phyloP scores from a whole-genome alignment of 2,797 vertebrate genomes.

The Sebastes flavidus region DNA sequence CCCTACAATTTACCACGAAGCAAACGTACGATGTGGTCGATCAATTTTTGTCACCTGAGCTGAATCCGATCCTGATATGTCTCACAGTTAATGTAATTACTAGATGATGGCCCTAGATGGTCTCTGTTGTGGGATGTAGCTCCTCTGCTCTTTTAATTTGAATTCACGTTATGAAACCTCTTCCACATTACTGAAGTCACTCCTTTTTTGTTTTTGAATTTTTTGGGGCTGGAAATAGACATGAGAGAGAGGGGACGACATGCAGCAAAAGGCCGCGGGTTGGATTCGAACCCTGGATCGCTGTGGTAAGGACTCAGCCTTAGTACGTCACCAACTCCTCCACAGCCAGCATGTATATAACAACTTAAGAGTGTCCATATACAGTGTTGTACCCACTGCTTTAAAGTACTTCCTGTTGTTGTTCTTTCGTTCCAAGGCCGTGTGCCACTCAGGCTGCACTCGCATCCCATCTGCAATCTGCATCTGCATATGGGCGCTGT shows the following conservation, averaged over 20 bases:
- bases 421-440: conserved; percentile 4
- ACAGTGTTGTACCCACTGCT: not conserved
- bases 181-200: not conserved
- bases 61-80: not conserved
- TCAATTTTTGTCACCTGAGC: not conserved
- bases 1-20: not conserved
- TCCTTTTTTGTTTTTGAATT: not conserved
- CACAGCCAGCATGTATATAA: not conserved
- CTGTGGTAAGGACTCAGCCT: not conserved
- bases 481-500: not conserved
- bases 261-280: too few relatives aligned
- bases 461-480: not conserved
- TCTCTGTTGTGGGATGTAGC: not conserved
- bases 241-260: too few relatives aligned
- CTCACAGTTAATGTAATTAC: not conserved
- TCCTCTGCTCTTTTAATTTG: not conserved
- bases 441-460: not conserved
- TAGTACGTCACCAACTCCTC: not conserved
- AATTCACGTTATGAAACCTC: not conserved
- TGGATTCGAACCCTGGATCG: too few relatives aligned
- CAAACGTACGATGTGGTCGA: not conserved
- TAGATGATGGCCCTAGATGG: not conserved
- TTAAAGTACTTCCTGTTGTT: not conserved
- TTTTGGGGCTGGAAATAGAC: too few relatives aligned
- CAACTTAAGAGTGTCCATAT: not conserved